Percentiles rank a stretch among this genome's conserved stretches.
These are phyloP conservation scores for Tachysurus vachellii DNA, from an alignment of 2,113 vertebrate species.

Conservation along the genomic window DNA sequence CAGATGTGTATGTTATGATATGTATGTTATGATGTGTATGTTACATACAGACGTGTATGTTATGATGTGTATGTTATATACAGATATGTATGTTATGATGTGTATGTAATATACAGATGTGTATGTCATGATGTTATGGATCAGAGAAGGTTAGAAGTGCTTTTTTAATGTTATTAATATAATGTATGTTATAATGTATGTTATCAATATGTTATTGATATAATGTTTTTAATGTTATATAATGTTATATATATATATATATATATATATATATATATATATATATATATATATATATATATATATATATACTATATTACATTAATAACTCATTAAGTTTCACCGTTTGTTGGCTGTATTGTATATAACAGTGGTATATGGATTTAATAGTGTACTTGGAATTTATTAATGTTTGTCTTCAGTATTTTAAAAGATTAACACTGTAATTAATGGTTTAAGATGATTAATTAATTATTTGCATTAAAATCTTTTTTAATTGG, in stretches of 20 bases:
- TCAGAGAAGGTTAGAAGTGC: background rate
- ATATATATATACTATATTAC: background rate
- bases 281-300: too few species aligned
- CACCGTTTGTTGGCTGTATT: background rate
- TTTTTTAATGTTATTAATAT: too few species aligned
- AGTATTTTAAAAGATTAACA: too few species aligned
- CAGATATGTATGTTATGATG: background rate
- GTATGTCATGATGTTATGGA: background rate
- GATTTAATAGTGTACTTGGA: background rate
- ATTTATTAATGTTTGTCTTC: background rate
- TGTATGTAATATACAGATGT: background rate
- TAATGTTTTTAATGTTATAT: background rate
- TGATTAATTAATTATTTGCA: background rate
- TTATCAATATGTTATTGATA: too few species aligned
- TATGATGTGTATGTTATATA: background rate
- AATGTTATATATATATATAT: too few species aligned
- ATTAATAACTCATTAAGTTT: background rate
- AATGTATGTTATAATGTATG: too few species aligned
- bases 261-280: too few species aligned
- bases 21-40: background rate
- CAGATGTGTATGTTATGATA: background rate
- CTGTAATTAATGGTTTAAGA: background rate
- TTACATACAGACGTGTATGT: background rate
- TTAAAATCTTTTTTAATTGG: background rate
- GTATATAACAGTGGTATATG: background rate